phyloP scores from a whole-genome alignment of 2,113 vertebrate species.

The Psilopsiagon aurifrons region DNA sequence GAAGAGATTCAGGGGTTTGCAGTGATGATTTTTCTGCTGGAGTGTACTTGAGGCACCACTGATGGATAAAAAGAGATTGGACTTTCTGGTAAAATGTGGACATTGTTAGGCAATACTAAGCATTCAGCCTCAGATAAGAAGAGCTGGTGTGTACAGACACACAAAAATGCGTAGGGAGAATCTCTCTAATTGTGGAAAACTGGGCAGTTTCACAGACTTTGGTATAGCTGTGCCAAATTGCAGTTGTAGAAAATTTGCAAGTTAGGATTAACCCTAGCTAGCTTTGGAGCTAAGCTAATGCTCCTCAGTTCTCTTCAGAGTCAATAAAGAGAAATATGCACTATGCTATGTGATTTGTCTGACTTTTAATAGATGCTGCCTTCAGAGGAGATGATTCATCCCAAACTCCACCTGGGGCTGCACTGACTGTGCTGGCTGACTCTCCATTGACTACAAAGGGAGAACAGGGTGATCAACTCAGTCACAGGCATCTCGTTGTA shows the following conservation, averaged over 20 bases:
- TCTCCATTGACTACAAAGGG: neutral
- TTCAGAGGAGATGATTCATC: neutral
- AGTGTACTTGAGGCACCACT: neutral
- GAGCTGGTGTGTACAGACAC: neutral
- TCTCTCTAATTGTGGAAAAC: neutral
- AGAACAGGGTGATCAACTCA: neutral
- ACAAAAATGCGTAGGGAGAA: neutral
- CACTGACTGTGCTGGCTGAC: fast-evolving
- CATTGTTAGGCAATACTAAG: neutral
- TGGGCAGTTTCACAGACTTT: neutral
- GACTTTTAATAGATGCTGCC: neutral
- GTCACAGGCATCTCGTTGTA: neutral
- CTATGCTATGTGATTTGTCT: neutral
- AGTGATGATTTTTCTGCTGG: neutral
- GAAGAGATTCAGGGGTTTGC: neutral
- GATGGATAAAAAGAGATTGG: neutral
- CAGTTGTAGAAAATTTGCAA: neutral
- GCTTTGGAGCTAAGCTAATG: neutral
- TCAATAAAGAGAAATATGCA: neutral
- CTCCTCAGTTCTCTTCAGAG: neutral
- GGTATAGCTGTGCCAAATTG: neutral
- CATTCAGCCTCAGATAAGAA: neutral
- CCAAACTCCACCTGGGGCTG: neutral
- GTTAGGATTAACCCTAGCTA: neutral
- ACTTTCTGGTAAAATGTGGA: neutral